phyloP scores from a whole-genome alignment of 2,113 vertebrate species.

The Motacilla tschutschensis region DNA sequence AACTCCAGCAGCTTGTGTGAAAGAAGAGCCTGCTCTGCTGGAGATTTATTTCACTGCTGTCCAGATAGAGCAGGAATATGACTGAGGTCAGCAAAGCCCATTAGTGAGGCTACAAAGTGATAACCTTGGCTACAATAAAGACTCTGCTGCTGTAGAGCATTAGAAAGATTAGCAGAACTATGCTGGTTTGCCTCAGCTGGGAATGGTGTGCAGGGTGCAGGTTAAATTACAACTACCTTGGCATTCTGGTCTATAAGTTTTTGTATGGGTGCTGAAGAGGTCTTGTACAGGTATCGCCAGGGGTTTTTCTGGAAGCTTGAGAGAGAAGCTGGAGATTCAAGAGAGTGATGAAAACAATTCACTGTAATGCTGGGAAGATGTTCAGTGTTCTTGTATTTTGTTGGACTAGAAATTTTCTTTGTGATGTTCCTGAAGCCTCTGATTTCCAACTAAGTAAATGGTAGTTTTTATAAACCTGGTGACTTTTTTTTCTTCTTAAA shows the following conservation, averaged over 20 bases:
- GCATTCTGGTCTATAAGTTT: neutral
- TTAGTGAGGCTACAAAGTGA: neutral
- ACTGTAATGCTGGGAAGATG: neutral
- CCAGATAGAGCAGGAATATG: neutral
- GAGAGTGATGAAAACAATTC: neutral
- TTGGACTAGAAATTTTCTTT: neutral
- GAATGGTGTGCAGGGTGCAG: neutral
- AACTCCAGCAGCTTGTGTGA: neutral
- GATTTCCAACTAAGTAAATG: neutral
- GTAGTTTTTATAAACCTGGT: neutral
- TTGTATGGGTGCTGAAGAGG: neutral
- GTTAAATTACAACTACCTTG: neutral
- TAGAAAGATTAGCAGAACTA: neutral
- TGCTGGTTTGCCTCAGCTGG: neutral
- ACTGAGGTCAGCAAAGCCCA: neutral
- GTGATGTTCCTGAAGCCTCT: neutral
- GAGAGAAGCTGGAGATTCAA: neutral
- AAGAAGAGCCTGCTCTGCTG: neutral
- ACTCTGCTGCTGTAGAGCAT: rapidly evolving
- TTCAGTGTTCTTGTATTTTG: neutral
- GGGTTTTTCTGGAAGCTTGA: neutral
- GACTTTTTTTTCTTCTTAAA: neutral
- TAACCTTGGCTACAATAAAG: neutral
- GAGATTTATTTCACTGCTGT: neutral
- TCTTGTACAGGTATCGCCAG: neutral